Percentiles rank a stretch among this genome's conserved stretches.
phyloP scores from a whole-genome alignment of 2,113 vertebrate genomes.

The Sylvia atricapilla region DNA sequence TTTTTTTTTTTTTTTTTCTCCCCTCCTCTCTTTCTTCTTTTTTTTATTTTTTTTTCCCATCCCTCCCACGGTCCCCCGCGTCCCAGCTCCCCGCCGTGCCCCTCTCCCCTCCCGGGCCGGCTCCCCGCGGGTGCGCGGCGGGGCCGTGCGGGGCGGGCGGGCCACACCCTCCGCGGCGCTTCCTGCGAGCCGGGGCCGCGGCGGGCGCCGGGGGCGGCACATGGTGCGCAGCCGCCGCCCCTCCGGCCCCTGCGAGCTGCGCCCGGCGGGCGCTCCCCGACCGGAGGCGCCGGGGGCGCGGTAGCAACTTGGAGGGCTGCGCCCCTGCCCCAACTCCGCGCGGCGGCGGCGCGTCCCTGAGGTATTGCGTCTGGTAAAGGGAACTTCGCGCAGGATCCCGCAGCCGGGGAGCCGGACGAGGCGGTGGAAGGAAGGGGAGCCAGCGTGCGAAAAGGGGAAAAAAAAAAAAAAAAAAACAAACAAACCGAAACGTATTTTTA shows the following conservation, averaged over 20 bases:
- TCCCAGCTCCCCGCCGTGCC: background rate
- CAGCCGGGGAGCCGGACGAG: background rate
- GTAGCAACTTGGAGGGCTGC: background rate
- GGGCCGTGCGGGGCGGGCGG: background rate
- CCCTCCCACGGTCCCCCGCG: background rate
- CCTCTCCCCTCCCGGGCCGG: background rate
- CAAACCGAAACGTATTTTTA: background rate
- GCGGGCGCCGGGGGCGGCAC: conserved; percentile 40
- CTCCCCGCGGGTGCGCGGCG: background rate
- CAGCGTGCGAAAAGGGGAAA: background rate
- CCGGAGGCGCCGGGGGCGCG: background rate
- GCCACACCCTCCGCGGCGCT: background rate
- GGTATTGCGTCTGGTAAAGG: background rate
- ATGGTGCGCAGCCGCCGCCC: conserved; percentile 42
- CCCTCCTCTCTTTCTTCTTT: background rate
- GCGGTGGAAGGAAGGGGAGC: background rate
- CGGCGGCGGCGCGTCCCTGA: background rate
- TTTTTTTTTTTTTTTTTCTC: background rate
- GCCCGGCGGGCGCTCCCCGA: background rate
- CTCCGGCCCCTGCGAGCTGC: background rate
- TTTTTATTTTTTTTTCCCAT: background rate
- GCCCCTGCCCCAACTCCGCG: background rate
- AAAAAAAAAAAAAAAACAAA: no score
- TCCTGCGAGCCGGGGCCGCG: background rate
- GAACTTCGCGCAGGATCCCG: conserved; percentile 33